Evolutionary conservation across 2,888 invertebrate genomes (phyloP).

Genomic region (Bombyx huttoni): DNA sequence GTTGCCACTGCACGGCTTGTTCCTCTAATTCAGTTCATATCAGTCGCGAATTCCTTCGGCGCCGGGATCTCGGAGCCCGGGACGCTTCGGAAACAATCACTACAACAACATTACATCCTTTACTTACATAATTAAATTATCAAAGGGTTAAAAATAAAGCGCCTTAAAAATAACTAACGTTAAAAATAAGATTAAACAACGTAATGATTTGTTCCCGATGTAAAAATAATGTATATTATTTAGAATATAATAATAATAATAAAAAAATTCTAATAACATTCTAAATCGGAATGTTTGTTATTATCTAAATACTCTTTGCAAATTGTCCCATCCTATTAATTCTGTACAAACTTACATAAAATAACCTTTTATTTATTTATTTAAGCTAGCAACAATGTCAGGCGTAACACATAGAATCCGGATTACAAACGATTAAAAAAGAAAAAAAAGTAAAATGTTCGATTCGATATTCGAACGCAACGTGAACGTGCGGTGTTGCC

Average conservation of each 20-base stretch:
- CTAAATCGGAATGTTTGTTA: constrained; percentile 70
- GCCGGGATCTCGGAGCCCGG: constrained; percentile 49
- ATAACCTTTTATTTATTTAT: constrained; percentile 34
- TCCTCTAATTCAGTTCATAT: constrained; percentile 58
- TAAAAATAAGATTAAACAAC: constrained; percentile 73
- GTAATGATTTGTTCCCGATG: constrained; percentile 71
- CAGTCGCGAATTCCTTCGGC: constrained; percentile 66
- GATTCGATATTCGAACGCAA: constrained; percentile 60
- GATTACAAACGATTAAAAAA: constrained; percentile 52
- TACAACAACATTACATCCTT: constrained; percentile 54
- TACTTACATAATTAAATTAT: constrained; percentile 58
- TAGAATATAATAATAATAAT: constrained; percentile 40
- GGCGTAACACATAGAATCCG: constrained; percentile 53
- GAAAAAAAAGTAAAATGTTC: constrained; percentile 34
- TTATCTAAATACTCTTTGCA: constrained; percentile 72
- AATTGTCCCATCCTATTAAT: constrained; percentile 70
- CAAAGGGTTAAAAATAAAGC: constrained; percentile 63
- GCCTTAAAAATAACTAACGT: constrained; percentile 71
- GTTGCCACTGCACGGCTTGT: background rate
- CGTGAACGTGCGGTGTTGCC: constrained; percentile 10
- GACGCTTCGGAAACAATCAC: constrained; percentile 68
- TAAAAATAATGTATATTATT: constrained; percentile 42
- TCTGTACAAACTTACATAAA: constrained; percentile 70
- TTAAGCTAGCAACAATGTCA: constrained; percentile 66
- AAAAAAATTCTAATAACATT: constrained; percentile 68